A percentile compares a stretch with the other conserved stretches of the same genome.
Evolutionary conservation across 2,113 vertebrate species (phyloP).

Genomic region (Nannobrachium achirus): DNA sequence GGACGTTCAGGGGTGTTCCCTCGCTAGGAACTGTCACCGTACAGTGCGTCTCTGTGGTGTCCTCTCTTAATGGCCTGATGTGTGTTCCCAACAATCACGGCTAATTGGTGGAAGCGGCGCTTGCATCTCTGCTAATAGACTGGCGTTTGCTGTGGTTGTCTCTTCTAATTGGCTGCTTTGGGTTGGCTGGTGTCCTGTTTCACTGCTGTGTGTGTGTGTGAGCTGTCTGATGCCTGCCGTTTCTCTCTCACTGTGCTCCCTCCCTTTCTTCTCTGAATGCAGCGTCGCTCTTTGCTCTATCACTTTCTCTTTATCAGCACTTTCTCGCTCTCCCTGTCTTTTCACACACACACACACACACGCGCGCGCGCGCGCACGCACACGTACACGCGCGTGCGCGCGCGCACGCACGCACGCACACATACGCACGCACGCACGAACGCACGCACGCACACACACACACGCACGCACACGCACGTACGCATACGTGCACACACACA

Average conservation of each 20-base stretch:
- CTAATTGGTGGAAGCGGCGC: slow-evolving; percentile 34
- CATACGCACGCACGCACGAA: not conserved
- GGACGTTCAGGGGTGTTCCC: too few relatives aligned
- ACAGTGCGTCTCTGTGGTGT: slow-evolving; percentile 15
- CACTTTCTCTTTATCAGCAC: slow-evolving; percentile 5
- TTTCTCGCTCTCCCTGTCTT: not conserved
- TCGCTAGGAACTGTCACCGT: too few relatives aligned
- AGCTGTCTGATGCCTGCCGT: too few relatives aligned
- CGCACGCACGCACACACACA: not conserved
- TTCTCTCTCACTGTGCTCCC: not conserved
- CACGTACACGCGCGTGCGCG: too few relatives aligned
- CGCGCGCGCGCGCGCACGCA: not conserved
- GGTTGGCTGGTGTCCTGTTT: slow-evolving; percentile 8
- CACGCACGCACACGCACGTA: not conserved
- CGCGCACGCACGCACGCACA: not conserved
- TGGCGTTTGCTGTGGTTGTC: slow-evolving; percentile 17
- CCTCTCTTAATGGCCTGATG: slow-evolving; percentile 28
- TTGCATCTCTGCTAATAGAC: slow-evolving; percentile 31
- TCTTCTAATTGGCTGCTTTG: slow-evolving; percentile 39
- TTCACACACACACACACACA: not conserved
- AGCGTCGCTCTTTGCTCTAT: slow-evolving; percentile 13
- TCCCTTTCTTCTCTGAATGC: slow-evolving; percentile 13
- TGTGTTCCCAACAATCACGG: slow-evolving; percentile 32
- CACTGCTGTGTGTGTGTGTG: not conserved
- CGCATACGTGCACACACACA: not conserved